Conservation (phyloP, 2,888 invertebrate genomes). For the Conomelus anceps region DNA sequence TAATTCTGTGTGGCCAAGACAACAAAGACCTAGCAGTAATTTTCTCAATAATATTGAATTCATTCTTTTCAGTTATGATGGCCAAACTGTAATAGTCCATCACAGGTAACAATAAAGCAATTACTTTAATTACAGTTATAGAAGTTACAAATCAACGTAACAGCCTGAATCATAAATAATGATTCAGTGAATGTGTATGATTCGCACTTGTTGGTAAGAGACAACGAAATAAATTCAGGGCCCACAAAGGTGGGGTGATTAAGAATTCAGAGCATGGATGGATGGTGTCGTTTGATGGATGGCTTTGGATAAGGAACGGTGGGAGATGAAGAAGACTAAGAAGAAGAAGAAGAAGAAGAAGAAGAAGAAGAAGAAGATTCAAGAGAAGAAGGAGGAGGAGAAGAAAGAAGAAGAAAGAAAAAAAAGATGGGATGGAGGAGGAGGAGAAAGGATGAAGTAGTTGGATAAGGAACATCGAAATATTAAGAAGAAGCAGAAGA, state of each 20-base stretch:
- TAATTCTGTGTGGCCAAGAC: too few relatives aligned
- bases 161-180: neutral
- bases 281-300: neutral
- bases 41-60: too few relatives aligned
- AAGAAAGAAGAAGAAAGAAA: neutral
- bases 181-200: neutral
- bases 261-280: neutral
- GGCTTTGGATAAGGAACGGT: neutral
- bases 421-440: neutral
- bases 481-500: too few relatives aligned
- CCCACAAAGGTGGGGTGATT: neutral
- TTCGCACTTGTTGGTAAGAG: neutral
- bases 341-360: too few relatives aligned
- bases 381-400: too few relatives aligned
- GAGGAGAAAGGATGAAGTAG: too few relatives aligned
- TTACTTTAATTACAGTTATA: neutral
- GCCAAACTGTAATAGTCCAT: too few relatives aligned
- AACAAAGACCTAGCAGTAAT: too few relatives aligned
- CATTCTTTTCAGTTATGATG: too few relatives aligned
- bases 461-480: too few relatives aligned
- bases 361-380: neutral
- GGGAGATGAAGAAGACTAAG: neutral
- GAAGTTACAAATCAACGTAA: neutral
- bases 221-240: neutral
- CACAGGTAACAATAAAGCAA: neutral